Evolutionary conservation across 2,113 vertebrate genomes (phyloP).

Genomic region (Gopherus flavomarginatus): DNA sequence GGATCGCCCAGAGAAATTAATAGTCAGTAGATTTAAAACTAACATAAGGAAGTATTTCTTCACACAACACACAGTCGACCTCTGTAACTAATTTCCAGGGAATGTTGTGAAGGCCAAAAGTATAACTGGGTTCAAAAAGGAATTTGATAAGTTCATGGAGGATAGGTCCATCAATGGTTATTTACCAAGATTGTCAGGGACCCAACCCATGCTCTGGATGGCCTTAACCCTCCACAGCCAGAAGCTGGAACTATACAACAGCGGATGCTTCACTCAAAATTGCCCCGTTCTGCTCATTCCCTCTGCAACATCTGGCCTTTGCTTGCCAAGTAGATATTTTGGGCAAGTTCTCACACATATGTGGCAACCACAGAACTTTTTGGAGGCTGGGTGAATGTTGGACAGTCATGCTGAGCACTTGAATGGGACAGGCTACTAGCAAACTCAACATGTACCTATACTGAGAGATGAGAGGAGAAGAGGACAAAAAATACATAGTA

Average conservation of each 20-base stretch:
- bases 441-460: not conserved
- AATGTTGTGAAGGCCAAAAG: not conserved
- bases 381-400: not conserved
- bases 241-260: too few relatives aligned
- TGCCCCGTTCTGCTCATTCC: too few relatives aligned
- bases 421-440: not conserved
- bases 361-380: not conserved
- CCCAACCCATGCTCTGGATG: too few relatives aligned
- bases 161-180: too few relatives aligned
- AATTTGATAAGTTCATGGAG: not conserved
- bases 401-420: not conserved
- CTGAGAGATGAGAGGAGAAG: accelerated
- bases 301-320: not conserved
- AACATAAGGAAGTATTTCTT: not conserved
- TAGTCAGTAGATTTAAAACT: not conserved
- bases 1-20: not conserved
- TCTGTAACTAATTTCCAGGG: not conserved
- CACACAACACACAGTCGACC: not conserved
- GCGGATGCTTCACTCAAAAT: too few relatives aligned
- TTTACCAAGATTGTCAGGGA: too few relatives aligned
- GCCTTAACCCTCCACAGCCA: too few relatives aligned
- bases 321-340: not conserved
- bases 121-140: not conserved
- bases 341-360: not conserved
- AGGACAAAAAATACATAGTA: not conserved